Percentiles rank a stretch among this genome's conserved stretches.
Conservation (phyloP, 2,888 invertebrate species). For the Atethmia centrago region DNA sequence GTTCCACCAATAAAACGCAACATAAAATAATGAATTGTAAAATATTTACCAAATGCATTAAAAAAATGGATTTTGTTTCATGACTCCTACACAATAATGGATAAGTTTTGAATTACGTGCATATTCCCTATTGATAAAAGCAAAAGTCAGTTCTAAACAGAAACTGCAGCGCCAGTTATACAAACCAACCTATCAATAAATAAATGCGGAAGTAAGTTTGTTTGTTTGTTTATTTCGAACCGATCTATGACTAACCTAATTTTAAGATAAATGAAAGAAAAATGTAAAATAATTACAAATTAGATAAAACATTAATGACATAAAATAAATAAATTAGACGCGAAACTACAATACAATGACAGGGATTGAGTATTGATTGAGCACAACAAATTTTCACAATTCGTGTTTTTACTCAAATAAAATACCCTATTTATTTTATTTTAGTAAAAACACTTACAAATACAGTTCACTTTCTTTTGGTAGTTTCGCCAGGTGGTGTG, state of each 20-base stretch:
- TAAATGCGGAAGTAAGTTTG: not conserved
- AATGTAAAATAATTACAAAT: not conserved
- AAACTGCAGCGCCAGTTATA: not conserved
- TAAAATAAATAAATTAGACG: conserved; percentile 9
- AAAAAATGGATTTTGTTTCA: too few relatives aligned
- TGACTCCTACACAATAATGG: too few relatives aligned
- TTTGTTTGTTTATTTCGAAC: not conserved
- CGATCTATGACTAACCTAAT: not conserved
- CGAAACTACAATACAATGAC: conserved; percentile 4
- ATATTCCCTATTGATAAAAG: not conserved
- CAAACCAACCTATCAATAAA: not conserved
- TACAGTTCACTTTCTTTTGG: conserved; percentile 75
- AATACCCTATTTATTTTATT: too few relatives aligned
- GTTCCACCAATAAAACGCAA: too few relatives aligned
- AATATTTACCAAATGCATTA: too few relatives aligned
- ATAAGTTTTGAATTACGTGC: too few relatives aligned
- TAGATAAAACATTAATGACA: conserved; percentile 11
- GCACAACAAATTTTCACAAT: not conserved
- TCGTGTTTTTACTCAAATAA: not conserved
- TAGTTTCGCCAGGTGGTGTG: conserved; percentile 74
- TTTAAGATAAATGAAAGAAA: not conserved
- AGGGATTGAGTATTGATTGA: not conserved
- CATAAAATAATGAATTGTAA: too few relatives aligned
- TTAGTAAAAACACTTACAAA: not conserved
- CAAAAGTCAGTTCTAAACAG: not conserved